A percentile compares a stretch with the other conserved stretches of the same genome.
phyloP scores from a whole-genome alignment of 2,888 invertebrate genomes.

The Euphydryas editha region DNA sequence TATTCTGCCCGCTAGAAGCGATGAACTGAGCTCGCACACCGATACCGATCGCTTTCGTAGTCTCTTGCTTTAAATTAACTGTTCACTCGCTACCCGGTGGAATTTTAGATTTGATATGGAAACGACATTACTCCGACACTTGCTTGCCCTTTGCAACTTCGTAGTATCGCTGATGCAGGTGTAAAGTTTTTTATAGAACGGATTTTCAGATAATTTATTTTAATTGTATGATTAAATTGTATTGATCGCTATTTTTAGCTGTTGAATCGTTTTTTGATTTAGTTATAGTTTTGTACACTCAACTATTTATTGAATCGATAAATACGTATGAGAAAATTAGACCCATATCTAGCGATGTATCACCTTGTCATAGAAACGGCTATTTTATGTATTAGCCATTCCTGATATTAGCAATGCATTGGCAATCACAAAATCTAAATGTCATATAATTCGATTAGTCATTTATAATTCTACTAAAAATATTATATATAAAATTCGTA shows the following conservation, averaged over 20 bases:
- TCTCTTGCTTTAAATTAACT: slow-evolving; percentile 78
- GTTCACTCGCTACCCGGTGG: slow-evolving; percentile 76
- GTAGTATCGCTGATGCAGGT: slow-evolving; percentile 24
- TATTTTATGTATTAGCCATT: background rate
- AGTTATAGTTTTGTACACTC: slow-evolving; percentile 12
- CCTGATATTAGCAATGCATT: background rate
- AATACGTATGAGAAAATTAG: too few relatives aligned
- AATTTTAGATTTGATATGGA: slow-evolving; percentile 81
- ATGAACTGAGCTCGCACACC: slow-evolving; percentile 76
- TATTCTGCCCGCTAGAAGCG: slow-evolving; percentile 74
- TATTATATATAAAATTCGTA: too few relatives aligned
- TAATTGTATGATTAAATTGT: slow-evolving; percentile 5
- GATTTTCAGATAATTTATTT: slow-evolving; percentile 5
- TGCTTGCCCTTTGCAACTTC: slow-evolving; percentile 41
- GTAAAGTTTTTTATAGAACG: slow-evolving; percentile 7
- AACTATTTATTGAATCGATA: background rate
- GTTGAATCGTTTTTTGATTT: background rate
- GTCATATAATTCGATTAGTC: too few relatives aligned
- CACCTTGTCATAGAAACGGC: too few relatives aligned
- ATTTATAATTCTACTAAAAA: too few relatives aligned
- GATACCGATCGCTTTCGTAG: slow-evolving; percentile 76
- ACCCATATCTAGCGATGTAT: too few relatives aligned
- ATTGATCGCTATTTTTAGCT: slow-evolving; percentile 7
- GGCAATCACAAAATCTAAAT: too few relatives aligned
- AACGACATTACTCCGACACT: slow-evolving; percentile 59